Evolutionary conservation across 2,797 vertebrate genomes (phyloP), one percentile per base, ranked within the genome.

Genomic region (Botia kubotai): DNA sequence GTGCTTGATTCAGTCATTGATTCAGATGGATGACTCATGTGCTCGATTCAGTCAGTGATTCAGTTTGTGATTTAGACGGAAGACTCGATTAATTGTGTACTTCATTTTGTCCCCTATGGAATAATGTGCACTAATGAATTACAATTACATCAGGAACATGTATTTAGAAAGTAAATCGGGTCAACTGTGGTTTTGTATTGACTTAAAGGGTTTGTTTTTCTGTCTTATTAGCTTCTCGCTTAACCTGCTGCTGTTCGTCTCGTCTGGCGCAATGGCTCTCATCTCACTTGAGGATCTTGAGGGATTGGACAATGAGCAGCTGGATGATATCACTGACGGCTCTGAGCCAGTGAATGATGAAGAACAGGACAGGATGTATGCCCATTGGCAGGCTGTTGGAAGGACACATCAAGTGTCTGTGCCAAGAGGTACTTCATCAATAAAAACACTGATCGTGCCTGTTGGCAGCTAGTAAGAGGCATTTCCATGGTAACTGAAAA

Each of bases 271-370:
- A 19, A 96, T 96, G 95, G 95, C 93, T 72, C 91, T 95, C 43
- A 95, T 96, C 83, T 95, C 93, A 13, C 85, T 95, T 33, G 95
- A 96, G 68, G 96, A 96, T 76, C 92, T 96, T 0, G 93, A 93
- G 0, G 90, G 84, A 48, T 80, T 96, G 87, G 93, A 93, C 0
- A 93, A 95, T 0, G 94, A 94, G 65, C 87, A 90, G 80, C 66
- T 89, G 80, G 91, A 92, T 0, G 88, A 93, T 86, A 79, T 90
- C 86, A 83, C 87, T 0, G 92, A 92, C 11, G 89, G 81, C 60
- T 84, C 87, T 0, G 91, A 94, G 66, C 89, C 92, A 82, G 90
- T 90, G 82, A 91, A 80, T 0, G 90, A 86, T 0, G 92, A 90
- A 16, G 87, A 91, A 6, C 71, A 89, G 46, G 84, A 86, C 10